Conservation (phyloP, 2,888 invertebrate genomes). For the Theretra japonica region DNA sequence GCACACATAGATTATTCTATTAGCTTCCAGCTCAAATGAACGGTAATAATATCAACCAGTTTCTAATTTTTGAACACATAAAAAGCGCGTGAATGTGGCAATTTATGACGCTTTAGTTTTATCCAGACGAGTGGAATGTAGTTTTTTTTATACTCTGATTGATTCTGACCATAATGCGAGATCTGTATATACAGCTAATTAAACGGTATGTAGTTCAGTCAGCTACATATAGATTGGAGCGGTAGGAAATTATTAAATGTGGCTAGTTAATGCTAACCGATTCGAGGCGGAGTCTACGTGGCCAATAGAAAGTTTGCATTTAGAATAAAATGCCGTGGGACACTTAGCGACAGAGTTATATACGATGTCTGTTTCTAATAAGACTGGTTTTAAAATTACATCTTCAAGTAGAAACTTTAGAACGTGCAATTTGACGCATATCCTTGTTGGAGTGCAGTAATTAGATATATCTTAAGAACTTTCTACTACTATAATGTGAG, state of each 20-base stretch:
- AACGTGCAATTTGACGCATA: too few species aligned
- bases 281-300: background rate
- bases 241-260: background rate
- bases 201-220: background rate
- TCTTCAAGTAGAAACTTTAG: background rate
- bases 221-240: background rate
- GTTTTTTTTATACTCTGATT: background rate
- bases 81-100: too few species aligned
- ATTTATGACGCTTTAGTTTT: background rate
- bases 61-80: too few species aligned
- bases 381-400: constrained; percentile 14
- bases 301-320: constrained; percentile 12
- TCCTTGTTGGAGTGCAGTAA: too few species aligned
- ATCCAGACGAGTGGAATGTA: background rate
- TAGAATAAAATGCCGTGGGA: background rate
- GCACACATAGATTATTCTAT: too few species aligned
- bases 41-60: too few species aligned
- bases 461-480: too few species aligned
- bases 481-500: too few species aligned
- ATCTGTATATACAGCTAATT: background rate
- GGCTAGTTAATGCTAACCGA: background rate
- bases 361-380: background rate
- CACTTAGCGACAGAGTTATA: background rate
- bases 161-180: background rate
- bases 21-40: too few species aligned